Base-by-base conservation (phyloP, 2,797 vertebrate species). In the Coendou prehensilis region DNA sequence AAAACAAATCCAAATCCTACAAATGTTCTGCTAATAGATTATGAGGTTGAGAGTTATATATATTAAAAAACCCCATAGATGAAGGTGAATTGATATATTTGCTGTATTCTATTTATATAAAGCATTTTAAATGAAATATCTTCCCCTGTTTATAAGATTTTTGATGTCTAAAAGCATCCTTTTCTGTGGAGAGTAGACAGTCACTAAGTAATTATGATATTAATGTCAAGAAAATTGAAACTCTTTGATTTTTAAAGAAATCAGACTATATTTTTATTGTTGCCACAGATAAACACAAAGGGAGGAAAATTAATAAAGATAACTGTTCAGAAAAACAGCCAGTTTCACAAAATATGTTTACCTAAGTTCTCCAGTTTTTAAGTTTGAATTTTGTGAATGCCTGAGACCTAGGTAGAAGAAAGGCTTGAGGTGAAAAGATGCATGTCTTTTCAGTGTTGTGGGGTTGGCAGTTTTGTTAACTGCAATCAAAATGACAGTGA, bases 81-180 rank as follows among this genome's bases (percentile, higher is more conserved):
- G 6, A 82, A 78, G 18, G 14, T 52, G 2, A 26, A 73, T 79
- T n/a, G 37, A 47, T n/a, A 3, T 87, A 57, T 75, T 45, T 2
- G 11, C 30, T 4, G 37, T 73, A 26, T 45, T 45, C 41, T 26
- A 67, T 82, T 84, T 91, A 26, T 10, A 10, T 54, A 52, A 73
- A 26, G 15, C 57, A 4, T 45, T 92, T 88, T 73, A 78, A 83
- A 54, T 37, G 13, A 15, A 37, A 33, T 89, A 26, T 79, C 28
- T 71, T 33, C 57, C 87, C 10, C 69, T 37, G 22, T 45, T 88
- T 84, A 33, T 54, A 94, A 91, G 61, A 73, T 28, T 88, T 92
- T 87, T 87, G 52, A 85, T 73, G 7, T 15, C 23, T n/a, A 47
- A 5, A 84, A 84, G 14, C 7, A 91, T 1, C 20, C 2, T 75